A percentile compares a stretch with the other conserved stretches of the same genome.
phyloP scores from a whole-genome alignment of 2,113 vertebrate genomes.

The Parus major region DNA sequence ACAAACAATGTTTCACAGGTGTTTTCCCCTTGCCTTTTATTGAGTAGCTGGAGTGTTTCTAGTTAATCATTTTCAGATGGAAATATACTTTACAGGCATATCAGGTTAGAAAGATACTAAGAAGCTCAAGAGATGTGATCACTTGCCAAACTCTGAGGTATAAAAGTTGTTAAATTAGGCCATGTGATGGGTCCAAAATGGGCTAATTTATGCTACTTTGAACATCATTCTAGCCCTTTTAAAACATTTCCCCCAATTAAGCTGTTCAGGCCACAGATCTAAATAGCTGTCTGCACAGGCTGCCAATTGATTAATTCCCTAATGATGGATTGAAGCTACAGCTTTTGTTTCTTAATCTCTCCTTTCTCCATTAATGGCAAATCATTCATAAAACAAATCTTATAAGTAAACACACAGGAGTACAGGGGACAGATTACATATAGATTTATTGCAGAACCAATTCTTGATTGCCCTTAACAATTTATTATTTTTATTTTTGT shows the following conservation, averaged over 20 bases:
- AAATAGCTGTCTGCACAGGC: slow-evolving; percentile 78
- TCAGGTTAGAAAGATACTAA: slow-evolving; percentile 35
- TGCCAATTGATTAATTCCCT: slow-evolving; percentile 84
- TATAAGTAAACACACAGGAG: slow-evolving; percentile 57
- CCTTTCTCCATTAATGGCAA: slow-evolving; percentile 72
- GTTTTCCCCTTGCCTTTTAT: not conserved
- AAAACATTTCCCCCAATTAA: slow-evolving; percentile 79
- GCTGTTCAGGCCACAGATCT: slow-evolving; percentile 75
- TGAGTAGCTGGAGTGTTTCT: not conserved
- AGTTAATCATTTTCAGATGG: slow-evolving; percentile 55
- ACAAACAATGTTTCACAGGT: not conserved
- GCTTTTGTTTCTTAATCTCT: slow-evolving; percentile 80
- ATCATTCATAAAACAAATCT: slow-evolving; percentile 69
- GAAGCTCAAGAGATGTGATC: slow-evolving; percentile 63
- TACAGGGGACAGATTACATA: slow-evolving; percentile 25
- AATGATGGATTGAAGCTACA: slow-evolving; percentile 81
- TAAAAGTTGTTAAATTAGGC: slow-evolving; percentile 74
- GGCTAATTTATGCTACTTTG: slow-evolving; percentile 78
- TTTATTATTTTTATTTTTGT: slow-evolving; percentile 26
- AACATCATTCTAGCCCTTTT: slow-evolving; percentile 73
- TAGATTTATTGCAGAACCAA: slow-evolving; percentile 51
- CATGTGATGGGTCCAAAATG: slow-evolving; percentile 72
- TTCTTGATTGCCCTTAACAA: slow-evolving; percentile 44
- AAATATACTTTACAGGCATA: slow-evolving; percentile 29
- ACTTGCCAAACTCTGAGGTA: slow-evolving; percentile 73